Percentiles rank a stretch among this genome's conserved stretches.
Conservation (phyloP, 2,888 invertebrate genomes). For the Protonemura montana region DNA sequence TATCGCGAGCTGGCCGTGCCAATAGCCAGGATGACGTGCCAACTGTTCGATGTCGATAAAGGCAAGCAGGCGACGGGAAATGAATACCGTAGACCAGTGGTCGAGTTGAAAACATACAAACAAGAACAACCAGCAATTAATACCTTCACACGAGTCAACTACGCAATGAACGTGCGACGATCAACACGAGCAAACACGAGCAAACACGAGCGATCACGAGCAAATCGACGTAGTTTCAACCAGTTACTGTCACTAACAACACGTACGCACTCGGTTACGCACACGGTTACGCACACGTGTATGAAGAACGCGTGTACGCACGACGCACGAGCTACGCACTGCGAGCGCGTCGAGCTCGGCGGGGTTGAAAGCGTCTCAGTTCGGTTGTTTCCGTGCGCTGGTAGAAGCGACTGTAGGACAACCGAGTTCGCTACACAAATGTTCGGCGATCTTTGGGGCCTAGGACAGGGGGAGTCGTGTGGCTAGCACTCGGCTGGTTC, state of each 20-base stretch:
- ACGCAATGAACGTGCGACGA: not conserved
- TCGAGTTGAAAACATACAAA: not conserved
- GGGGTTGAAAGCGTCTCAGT: too few relatives aligned
- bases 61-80: too few relatives aligned
- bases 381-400: not conserved
- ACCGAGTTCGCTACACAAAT: not conserved
- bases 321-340: not conserved
- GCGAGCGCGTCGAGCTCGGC: too few relatives aligned
- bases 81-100: too few relatives aligned
- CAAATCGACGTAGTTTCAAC: not conserved
- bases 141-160: not conserved
- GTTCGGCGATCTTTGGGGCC: not conserved
- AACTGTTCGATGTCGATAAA: too few relatives aligned
- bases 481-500: not conserved
- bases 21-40: too few relatives aligned
- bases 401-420: not conserved
- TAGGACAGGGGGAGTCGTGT: not conserved
- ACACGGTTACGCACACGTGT: not conserved
- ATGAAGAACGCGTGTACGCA: not conserved
- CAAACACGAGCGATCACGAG: not conserved
- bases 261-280: too few relatives aligned
- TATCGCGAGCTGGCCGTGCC: too few relatives aligned
- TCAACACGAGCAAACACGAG: not conserved
- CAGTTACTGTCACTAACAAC: too few relatives aligned
- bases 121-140: not conserved